phyloP scores from a whole-genome alignment of 2,797 vertebrate genomes.

The Bovichtus diacanthus region DNA sequence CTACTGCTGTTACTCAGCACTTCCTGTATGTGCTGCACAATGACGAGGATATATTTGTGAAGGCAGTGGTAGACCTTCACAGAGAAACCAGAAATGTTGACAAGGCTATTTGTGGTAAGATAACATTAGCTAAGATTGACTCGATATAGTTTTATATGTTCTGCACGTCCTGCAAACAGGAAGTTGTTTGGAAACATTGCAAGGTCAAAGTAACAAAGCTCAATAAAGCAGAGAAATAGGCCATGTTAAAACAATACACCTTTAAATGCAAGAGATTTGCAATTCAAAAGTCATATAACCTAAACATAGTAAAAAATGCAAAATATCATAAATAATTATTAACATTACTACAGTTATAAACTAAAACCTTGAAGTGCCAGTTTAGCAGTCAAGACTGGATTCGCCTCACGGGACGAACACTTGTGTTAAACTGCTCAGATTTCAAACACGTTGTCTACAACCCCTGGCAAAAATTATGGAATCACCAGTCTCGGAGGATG shows the following conservation, averaged over 20 bases:
- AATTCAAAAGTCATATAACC: background rate
- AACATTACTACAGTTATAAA: too few relatives aligned
- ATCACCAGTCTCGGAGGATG: too few relatives aligned
- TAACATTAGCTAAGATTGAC: background rate
- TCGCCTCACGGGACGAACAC: too few relatives aligned
- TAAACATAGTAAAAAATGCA: too few relatives aligned
- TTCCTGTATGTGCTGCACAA: constrained; percentile 5
- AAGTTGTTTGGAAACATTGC: background rate
- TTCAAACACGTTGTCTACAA: too few relatives aligned
- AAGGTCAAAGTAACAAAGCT: background rate
- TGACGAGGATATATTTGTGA: background rate
- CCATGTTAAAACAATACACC: background rate
- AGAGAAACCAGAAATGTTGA: background rate
- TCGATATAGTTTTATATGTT: background rate
- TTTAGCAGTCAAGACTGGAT: too few relatives aligned
- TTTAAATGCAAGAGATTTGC: too few relatives aligned
- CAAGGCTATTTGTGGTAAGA: background rate
- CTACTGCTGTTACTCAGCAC: background rate
- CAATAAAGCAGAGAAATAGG: background rate
- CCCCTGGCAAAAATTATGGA: too few relatives aligned
- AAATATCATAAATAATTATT: too few relatives aligned
- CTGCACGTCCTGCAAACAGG: background rate
- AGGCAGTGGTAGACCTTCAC: background rate
- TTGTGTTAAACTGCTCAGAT: too few relatives aligned
- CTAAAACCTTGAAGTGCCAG: too few relatives aligned